phyloP scores from a whole-genome alignment of 2,888 invertebrate species.

The Stenotaenia linearis region DNA sequence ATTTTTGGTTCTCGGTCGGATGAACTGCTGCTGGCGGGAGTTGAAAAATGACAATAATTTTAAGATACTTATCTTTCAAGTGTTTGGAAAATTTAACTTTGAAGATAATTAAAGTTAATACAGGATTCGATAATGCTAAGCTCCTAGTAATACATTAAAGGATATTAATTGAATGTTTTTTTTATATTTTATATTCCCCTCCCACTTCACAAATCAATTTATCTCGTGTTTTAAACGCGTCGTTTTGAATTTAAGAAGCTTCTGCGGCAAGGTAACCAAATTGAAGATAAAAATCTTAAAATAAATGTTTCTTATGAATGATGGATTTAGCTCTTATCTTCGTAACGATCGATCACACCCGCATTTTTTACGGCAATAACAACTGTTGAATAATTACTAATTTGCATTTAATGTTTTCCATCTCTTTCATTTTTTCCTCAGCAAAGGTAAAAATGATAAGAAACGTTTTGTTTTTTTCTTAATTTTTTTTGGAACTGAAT shows the following conservation, averaged over 20 bases:
- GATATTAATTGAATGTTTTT: background rate
- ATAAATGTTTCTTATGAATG: background rate
- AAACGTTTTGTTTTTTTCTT: background rate
- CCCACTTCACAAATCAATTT: background rate
- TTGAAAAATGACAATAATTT: background rate
- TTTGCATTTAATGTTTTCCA: conserved; percentile 8
- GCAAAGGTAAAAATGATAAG: background rate
- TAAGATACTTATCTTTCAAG: background rate
- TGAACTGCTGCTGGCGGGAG: background rate
- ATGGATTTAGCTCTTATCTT: conserved; percentile 4
- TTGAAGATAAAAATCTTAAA: background rate
- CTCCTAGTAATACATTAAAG: background rate
- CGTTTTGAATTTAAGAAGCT: background rate
- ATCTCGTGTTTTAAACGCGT: background rate
- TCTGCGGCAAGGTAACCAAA: background rate
- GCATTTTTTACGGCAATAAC: background rate
- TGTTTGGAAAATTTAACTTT: background rate
- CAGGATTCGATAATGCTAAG: background rate
- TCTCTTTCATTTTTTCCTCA: background rate
- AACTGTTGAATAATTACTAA: conserved; percentile 12
- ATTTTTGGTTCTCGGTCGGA: background rate
- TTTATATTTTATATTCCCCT: background rate
- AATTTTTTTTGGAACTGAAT: background rate
- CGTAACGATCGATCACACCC: background rate
- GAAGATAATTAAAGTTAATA: background rate